Percentiles rank a stretch among this genome's conserved stretches.
Conservation (phyloP, 2,113 vertebrate genomes). For the Prietella phreatophila region DNA sequence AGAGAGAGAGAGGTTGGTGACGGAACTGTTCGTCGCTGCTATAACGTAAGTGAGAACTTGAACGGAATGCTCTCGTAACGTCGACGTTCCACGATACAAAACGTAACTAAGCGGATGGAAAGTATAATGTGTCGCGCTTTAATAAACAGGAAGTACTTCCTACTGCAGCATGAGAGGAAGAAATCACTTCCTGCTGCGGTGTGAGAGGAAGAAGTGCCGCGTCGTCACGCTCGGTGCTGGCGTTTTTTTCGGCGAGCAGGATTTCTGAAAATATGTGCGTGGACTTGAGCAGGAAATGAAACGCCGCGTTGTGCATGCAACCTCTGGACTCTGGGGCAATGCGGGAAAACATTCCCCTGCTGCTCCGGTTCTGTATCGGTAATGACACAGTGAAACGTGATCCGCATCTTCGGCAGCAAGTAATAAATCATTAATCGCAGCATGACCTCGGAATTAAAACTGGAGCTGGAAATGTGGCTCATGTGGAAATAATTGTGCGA, state of each 20-base stretch:
- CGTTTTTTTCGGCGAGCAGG: background rate
- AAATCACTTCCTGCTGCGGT: no score
- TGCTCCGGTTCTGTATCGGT: slow-evolving; percentile 64
- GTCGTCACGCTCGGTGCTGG: background rate
- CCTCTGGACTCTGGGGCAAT: slow-evolving; percentile 38
- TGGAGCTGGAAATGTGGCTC: slow-evolving; percentile 48
- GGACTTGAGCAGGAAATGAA: background rate
- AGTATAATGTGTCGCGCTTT: background rate
- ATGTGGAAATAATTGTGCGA: slow-evolving; percentile 55
- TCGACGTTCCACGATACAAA: no score
- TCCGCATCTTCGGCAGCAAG: slow-evolving; percentile 55
- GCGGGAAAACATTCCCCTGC: slow-evolving; percentile 66
- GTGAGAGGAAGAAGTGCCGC: background rate
- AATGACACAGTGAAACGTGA: slow-evolving; percentile 69
- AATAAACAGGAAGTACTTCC: background rate
- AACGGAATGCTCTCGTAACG: no score
- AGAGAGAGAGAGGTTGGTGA: background rate
- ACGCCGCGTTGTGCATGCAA: background rate
- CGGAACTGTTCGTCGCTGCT: background rate
- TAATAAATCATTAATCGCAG: slow-evolving; percentile 65
- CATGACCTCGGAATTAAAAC: slow-evolving; percentile 54
- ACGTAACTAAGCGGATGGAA: background rate
- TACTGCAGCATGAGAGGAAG: background rate
- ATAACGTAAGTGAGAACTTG: no score
- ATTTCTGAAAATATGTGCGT: background rate